These are phyloP conservation scores for Drosophila pullipes DNA, from an alignment of 2,888 invertebrate genomes.

Conservation along the genomic window DNA sequence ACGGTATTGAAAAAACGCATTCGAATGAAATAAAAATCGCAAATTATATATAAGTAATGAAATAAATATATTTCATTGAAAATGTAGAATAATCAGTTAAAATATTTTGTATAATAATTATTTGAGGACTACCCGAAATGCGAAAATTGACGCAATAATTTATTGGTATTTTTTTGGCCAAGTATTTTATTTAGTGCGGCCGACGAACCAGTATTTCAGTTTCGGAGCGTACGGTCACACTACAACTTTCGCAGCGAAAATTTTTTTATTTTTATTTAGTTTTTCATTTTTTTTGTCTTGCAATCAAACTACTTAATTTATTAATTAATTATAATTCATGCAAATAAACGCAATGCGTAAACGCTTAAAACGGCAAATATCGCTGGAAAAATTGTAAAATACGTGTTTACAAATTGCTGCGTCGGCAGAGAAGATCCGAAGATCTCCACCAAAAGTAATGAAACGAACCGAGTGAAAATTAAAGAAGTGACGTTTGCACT, in stretches of 20 bases:
- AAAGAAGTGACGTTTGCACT: conserved; percentile 64
- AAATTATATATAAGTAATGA: background rate
- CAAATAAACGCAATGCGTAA: conserved; percentile 20
- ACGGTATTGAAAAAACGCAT: background rate
- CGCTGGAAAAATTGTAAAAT: conserved; percentile 11
- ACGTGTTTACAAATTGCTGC: conserved; percentile 17
- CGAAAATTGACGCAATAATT: background rate
- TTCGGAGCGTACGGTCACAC: conserved; percentile 43
- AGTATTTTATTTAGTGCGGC: background rate
- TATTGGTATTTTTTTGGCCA: conserved; percentile 30
- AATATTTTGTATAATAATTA: background rate
- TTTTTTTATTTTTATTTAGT: conserved; percentile 58
- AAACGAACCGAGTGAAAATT: conserved; percentile 61
- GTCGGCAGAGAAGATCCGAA: conserved; percentile 51
- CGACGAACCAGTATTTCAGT: conserved; percentile 36
- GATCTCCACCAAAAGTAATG: conserved; percentile 58
- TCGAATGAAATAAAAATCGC: background rate
- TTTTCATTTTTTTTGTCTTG: conserved; percentile 46
- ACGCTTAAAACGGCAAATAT: conserved; percentile 18
- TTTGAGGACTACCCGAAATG: conserved; percentile 2
- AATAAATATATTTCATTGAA: background rate
- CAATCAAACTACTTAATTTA: conserved; percentile 33
- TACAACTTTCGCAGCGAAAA: conserved; percentile 59
- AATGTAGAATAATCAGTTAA: background rate
- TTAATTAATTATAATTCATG: conserved; percentile 16